Evolutionary conservation across 2,888 invertebrate genomes (phyloP).

Genomic region (Ichneumoninae sp.): DNA sequence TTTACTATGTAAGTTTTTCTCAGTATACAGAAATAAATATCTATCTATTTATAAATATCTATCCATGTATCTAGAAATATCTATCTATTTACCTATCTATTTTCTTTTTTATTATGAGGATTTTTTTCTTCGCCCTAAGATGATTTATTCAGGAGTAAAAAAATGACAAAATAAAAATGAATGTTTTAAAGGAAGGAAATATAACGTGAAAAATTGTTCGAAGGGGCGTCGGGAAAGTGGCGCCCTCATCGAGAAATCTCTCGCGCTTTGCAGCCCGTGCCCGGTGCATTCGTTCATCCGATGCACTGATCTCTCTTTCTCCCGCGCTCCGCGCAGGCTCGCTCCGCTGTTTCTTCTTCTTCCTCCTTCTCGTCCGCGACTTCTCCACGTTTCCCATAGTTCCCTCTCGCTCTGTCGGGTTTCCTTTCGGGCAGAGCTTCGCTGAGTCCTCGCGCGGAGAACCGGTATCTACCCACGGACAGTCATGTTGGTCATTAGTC

Average conservation of each 20-base stretch:
- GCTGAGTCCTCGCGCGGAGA: slow-evolving; percentile 68
- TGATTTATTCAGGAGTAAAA: not conserved
- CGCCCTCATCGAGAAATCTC: slow-evolving; percentile 72
- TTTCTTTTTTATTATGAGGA: not conserved
- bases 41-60: too few species aligned
- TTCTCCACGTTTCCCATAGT: slow-evolving; percentile 18
- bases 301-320: slow-evolving; percentile 55
- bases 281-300: slow-evolving; percentile 52
- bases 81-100: not conserved
- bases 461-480: slow-evolving; percentile 81
- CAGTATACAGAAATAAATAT: too few species aligned
- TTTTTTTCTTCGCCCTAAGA: not conserved
- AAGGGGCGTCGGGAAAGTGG: slow-evolving; percentile 71
- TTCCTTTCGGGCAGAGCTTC: slow-evolving; percentile 44
- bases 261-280: slow-evolving; percentile 29
- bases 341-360: slow-evolving; percentile 4
- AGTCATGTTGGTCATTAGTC: slow-evolving; percentile 82
- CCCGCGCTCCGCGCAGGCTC: slow-evolving; percentile 31
- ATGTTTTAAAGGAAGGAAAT: slow-evolving; percentile 1
- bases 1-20: too few species aligned
- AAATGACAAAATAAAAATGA: not conserved
- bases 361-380: slow-evolving; percentile 39
- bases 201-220: slow-evolving; percentile 32
- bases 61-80: too few species aligned
- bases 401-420: slow-evolving; percentile 16